Conservation (phyloP, 2,113 vertebrate species). For the Struthidea cinerea region DNA sequence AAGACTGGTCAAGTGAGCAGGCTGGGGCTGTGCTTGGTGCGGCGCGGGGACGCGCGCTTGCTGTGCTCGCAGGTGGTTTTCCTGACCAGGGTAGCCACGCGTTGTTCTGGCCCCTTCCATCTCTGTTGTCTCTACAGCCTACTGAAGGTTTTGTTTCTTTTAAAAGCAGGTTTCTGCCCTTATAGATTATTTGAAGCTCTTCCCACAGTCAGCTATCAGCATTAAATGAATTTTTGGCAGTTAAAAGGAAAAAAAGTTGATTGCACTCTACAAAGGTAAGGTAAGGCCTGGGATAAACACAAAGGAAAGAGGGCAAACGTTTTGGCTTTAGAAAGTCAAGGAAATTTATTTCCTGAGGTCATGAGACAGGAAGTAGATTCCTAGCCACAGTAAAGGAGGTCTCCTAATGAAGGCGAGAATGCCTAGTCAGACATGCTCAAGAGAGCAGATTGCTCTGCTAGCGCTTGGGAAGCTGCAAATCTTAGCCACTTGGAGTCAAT, state of each 20-base stretch:
- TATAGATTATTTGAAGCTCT: not conserved
- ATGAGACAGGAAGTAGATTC: constrained; percentile 82
- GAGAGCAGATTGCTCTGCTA: constrained; percentile 56
- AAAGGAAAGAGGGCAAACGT: constrained; percentile 77
- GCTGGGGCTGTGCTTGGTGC: not conserved
- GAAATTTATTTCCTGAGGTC: constrained; percentile 86
- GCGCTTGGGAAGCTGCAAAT: constrained; percentile 54
- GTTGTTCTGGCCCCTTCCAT: not conserved
- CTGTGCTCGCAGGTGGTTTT: not conserved
- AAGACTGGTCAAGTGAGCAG: not conserved
- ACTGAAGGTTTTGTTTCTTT: not conserved
- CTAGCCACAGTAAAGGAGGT: constrained; percentile 73
- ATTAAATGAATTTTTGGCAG: constrained; percentile 48
- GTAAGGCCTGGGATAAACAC: constrained; percentile 55
- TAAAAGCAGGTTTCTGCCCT: not conserved
- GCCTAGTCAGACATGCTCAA: constrained; percentile 67
- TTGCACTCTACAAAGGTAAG: constrained; percentile 55
- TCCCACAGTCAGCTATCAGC: constrained; percentile 31
- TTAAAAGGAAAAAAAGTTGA: constrained; percentile 39
- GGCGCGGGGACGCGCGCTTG: not conserved
- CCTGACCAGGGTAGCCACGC: not conserved
- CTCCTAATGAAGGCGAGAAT: constrained; percentile 67
- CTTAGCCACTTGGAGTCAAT: constrained; percentile 63
- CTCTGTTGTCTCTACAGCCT: constrained; percentile 1
- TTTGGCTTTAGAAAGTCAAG: constrained; percentile 83